Percentiles rank a stretch among this genome's conserved stretches.
These are phyloP conservation scores for Elegia similella DNA, from an alignment of 2,888 invertebrate genomes.

Conservation along the genomic window DNA sequence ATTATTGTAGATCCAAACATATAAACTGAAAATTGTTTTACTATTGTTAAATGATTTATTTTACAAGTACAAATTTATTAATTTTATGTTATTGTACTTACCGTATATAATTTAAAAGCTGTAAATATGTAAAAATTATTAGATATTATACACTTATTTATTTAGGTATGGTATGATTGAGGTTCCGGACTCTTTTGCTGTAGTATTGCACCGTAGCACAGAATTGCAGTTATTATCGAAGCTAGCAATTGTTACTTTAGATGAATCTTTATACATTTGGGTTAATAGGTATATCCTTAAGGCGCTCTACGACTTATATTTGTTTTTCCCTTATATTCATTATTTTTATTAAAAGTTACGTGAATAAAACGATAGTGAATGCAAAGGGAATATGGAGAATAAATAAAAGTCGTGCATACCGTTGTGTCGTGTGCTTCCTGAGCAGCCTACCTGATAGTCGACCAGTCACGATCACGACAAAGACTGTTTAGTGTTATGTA, in stretches of 20 bases:
- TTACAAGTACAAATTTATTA: conserved; percentile 76
- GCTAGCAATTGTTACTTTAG: background rate
- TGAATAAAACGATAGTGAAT: too few relatives aligned
- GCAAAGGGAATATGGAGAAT: too few relatives aligned
- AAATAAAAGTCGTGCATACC: too few relatives aligned
- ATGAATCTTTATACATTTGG: background rate
- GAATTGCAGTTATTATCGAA: conserved; percentile 30
- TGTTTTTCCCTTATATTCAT: too few relatives aligned
- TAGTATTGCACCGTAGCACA: conserved; percentile 50
- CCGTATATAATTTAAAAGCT: conserved; percentile 68
- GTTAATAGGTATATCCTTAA: too few relatives aligned
- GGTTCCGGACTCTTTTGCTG: conserved; percentile 57
- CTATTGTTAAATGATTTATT: conserved; percentile 57
- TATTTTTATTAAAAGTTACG: too few relatives aligned
- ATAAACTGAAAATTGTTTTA: conserved; percentile 57
- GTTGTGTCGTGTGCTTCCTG: conserved; percentile 41
- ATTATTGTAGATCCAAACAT: conserved; percentile 54
- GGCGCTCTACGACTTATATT: too few relatives aligned
- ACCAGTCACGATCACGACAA: conserved; percentile 72
- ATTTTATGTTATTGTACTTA: conserved; percentile 67
- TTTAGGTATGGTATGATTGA: conserved; percentile 69
- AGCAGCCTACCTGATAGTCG: conserved; percentile 72
- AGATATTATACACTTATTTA: conserved; percentile 78
- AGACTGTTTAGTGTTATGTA: conserved; percentile 76
- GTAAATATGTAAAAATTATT: conserved; percentile 79